Percentiles rank a stretch among this genome's conserved stretches.
phyloP scores from a whole-genome alignment of 1,140 invertebrate species.

The Philaenus spumarius region DNA sequence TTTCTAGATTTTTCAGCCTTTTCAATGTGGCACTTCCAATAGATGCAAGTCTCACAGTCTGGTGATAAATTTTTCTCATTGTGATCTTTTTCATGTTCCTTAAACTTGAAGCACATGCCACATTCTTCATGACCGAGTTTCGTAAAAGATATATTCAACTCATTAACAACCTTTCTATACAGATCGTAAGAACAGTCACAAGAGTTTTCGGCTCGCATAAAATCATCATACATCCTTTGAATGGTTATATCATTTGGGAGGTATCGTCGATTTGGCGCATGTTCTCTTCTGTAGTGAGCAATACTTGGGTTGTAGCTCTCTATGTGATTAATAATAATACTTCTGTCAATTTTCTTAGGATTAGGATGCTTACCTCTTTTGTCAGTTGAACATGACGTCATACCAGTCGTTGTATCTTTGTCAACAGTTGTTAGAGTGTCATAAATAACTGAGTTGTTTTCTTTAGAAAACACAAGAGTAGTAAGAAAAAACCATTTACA shows the following conservation, averaged over 20 bases:
- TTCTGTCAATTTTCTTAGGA: background rate
- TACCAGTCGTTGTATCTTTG: too few relatives aligned
- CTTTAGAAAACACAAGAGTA: background rate
- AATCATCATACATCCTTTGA: background rate
- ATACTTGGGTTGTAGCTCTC: background rate
- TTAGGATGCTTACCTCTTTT: too few relatives aligned
- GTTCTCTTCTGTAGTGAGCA: background rate
- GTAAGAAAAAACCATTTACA: background rate
- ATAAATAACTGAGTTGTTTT: background rate
- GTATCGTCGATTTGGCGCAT: too few relatives aligned
- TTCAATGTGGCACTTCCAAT: too few relatives aligned
- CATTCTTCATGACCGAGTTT: constrained; percentile 18
- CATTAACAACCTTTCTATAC: constrained; percentile 13
- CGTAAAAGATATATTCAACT: constrained; percentile 21
- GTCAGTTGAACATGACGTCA: too few relatives aligned
- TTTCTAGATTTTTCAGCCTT: too few relatives aligned
- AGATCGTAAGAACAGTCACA: constrained; percentile 21
- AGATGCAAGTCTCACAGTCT: too few relatives aligned
- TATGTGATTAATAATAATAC: background rate
- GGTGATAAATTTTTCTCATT: too few relatives aligned
- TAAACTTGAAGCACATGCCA: background rate
- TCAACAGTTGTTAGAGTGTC: background rate
- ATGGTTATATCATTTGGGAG: background rate
- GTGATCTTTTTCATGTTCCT: too few relatives aligned
- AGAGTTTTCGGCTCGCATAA: background rate